Evolutionary conservation across 2,113 vertebrate genomes (phyloP), one percentile per base, ranked within the genome.

Genomic region (Sprattus sprattus): DNA sequence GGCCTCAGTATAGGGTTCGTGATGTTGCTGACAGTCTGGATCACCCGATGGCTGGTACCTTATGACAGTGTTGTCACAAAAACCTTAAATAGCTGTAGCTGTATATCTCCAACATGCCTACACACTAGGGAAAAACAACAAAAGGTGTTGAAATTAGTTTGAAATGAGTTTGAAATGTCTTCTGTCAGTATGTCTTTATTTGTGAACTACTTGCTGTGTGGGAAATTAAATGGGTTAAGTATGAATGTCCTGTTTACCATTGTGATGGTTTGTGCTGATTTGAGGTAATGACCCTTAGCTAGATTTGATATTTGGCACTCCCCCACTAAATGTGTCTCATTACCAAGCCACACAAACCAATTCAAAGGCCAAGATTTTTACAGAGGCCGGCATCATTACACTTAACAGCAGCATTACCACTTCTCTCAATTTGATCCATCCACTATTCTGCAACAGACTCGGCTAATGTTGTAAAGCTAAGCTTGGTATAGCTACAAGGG

Each of bases 251-350:
- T 78, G 71, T 78, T 78, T 78, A 78, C 71, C 28, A 78, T 32
- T 78, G 71, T 78, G 64, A 71, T 71, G 64, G 25, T 25, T 13
- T 25, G 64, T 71, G 71, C 32, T 78, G 71, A 78, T 78, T 39
- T 78, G 71, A 78, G 71, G 71, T 78, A 78, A 78, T 78, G 71
- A 78, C 71, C 71, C 71, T 78, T 0, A 78, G 71, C 71, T 15
- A 32, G 71, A 78, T 78, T 78, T 78, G 71, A 78, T 78, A 78
- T 78, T 78, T 78, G 71, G 25, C 71, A 39, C 71, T 39, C 10
- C 71, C 71, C 13, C 71, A 78, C 71, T 78, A 78, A 78, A 78
- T 78, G 71, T 78, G 71, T 39, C 25, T 78, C 71, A 78, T 78
- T 78, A 78, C 32, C 4, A 32, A 78, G 71, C 71, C 71, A 75